These are phyloP conservation scores for Heliconius charithonia DNA, from an alignment of 2,888 invertebrate species.

Conservation along the genomic window DNA sequence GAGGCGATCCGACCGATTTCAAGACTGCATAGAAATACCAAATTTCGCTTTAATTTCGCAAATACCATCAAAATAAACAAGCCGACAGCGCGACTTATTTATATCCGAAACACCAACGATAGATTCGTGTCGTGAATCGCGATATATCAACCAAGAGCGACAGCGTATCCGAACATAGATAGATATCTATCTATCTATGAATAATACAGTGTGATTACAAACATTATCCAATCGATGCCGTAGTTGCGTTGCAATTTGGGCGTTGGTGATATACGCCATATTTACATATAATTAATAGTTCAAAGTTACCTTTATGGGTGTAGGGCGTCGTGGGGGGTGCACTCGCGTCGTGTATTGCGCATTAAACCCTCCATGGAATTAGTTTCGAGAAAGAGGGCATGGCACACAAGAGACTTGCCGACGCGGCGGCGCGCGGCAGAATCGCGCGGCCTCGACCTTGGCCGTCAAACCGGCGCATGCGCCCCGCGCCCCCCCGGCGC, in stretches of 20 bases:
- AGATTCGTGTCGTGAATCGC: conserved; percentile 8
- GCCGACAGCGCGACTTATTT: conserved; percentile 19
- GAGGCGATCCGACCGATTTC: conserved; percentile 67
- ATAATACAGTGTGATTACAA: conserved; percentile 45
- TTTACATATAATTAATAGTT: conserved; percentile 33
- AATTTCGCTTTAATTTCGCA: conserved; percentile 26
- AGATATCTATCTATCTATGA: conserved; percentile 42
- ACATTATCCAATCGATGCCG: conserved; percentile 39
- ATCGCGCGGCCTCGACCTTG: conserved; percentile 82
- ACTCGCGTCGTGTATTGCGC: conserved; percentile 73
- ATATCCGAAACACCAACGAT: conserved; percentile 30
- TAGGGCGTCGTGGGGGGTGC: conserved; percentile 47
- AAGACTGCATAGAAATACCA: conserved; percentile 50
- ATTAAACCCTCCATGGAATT: conserved; percentile 61
- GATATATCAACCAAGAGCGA: conserved; percentile 31
- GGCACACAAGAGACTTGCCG: conserved; percentile 72
- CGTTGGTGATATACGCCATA: neutral
- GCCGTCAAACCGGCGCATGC: conserved; percentile 83
- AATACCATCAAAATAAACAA: conserved; percentile 27
- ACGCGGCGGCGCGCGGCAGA: conserved; percentile 81
- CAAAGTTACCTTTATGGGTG: conserved; percentile 59
- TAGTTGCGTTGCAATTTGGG: conserved; percentile 9
- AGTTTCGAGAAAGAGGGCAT: conserved; percentile 71
- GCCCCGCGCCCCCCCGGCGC: conserved; percentile 66
- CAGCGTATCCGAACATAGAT: conserved; percentile 37